These are phyloP conservation scores for Hesperophylax magnus DNA, from an alignment of 1,140 invertebrate genomes.

Conservation along the genomic window DNA sequence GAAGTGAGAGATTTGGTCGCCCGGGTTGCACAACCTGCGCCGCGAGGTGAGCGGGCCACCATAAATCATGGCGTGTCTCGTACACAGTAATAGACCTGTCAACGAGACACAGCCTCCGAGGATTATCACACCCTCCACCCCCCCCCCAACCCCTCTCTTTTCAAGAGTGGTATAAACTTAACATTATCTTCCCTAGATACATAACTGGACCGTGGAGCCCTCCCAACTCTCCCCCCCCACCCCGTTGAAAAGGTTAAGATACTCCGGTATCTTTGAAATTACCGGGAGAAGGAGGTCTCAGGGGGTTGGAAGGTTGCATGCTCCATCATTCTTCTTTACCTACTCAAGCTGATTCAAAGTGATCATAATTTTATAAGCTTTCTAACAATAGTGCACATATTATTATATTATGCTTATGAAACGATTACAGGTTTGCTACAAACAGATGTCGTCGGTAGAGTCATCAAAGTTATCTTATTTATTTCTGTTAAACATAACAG, in stretches of 20 bases:
- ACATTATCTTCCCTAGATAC: conserved; percentile 40
- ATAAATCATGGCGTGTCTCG: conserved; percentile 56
- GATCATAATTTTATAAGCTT: too few species aligned
- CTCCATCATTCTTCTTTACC: background rate
- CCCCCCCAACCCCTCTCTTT: background rate
- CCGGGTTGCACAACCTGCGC: conserved; percentile 17
- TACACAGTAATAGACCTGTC: conserved; percentile 58
- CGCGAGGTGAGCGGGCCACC: conserved; percentile 29
- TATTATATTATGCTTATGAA: too few species aligned
- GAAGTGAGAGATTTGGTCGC: conserved; percentile 2
- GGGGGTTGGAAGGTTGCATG: background rate
- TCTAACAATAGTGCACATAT: too few species aligned
- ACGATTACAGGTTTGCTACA: too few species aligned
- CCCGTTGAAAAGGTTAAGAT: background rate
- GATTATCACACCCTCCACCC: conserved; percentile 52
- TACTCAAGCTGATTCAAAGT: background rate
- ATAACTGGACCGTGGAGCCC: conserved; percentile 1
- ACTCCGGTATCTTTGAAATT: conserved; percentile 11
- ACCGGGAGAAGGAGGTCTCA: background rate
- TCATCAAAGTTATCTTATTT: too few species aligned
- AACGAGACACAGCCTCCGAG: conserved; percentile 46
- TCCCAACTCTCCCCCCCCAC: background rate
- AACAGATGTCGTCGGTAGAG: too few species aligned
- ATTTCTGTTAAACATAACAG: too few species aligned
- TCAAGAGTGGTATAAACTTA: conserved; percentile 1